Base-by-base conservation (phyloP, 2,888 invertebrate species). In the Rhagonycha lutea region DNA sequence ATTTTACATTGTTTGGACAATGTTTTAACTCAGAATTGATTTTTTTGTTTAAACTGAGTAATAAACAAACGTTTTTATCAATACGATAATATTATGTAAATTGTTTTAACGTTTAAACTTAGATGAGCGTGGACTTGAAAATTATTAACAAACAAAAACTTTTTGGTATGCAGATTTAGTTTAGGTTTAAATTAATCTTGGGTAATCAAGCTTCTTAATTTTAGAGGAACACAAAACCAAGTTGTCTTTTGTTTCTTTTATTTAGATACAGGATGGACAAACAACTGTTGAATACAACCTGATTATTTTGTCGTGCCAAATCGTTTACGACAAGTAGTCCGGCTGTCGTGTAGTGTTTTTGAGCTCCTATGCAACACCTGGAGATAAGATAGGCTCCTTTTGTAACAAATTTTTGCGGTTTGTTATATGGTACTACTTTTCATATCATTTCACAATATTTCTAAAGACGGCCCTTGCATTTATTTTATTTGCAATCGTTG, bases 121-220 rank as follows among this genome's bases (percentile, higher is more conserved):
- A n/a, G n/a, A 47, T n/a, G 47, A 47, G n/a, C n/a, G n/a, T 24
- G 63, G 26, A 26, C 63, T 67, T n/a, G 72, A 26, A 67, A 72
- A 67, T 32, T 23, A 67, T 32, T 23, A 65, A 24, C 63, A 65
- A 63, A 28, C 23, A n/a, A 23, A 60, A 73, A 60, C 69, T 69
- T 63, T 69, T 74, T 32, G 70, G 61, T 61, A 74, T 74, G 74
- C 65, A 74, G 74, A 74, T 74, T 74, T 70, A 29, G 65, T 67
- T 61, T 70, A 23, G 61, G 70, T 70, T 65, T 74, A 74, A 70
- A 74, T 74, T 62, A 74, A 62, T 61, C 69, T 65, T 28, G 60
- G 65, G 65, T 65, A 74, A 70, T 74, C 74, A 69, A 74, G 74
- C 63, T 70, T 74, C 26, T 26, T 67, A 65, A 65, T 65, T 65